Percentiles rank a stretch among this genome's conserved stretches.
phyloP scores from a whole-genome alignment of 2,797 vertebrate species.

The Holocentrus rufus region DNA sequence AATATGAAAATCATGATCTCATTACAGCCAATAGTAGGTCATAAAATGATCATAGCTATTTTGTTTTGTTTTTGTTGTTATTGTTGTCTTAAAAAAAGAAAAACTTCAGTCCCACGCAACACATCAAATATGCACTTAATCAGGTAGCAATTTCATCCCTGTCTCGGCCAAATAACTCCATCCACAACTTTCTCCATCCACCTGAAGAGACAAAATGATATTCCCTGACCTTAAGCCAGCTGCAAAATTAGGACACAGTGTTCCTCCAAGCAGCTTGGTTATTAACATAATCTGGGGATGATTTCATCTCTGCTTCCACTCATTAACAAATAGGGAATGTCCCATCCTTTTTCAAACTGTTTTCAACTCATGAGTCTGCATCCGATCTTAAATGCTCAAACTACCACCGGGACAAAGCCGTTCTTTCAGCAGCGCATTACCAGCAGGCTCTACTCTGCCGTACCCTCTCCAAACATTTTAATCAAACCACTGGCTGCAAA shows the following conservation, averaged over 20 bases:
- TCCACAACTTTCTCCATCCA: slow-evolving; percentile 29
- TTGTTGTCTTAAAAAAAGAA: too few relatives aligned
- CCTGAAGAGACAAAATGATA: slow-evolving; percentile 36
- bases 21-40: neutral
- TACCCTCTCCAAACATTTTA: slow-evolving; percentile 1
- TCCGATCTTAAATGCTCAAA: slow-evolving; percentile 19
- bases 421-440: slow-evolving; percentile 26
- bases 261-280: slow-evolving; percentile 37
- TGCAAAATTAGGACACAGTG: slow-evolving; percentile 34
- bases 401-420: slow-evolving; percentile 25
- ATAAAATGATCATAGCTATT: neutral
- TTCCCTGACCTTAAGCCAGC: slow-evolving; percentile 35
- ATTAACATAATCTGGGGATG: slow-evolving; percentile 38
- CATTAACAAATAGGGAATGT: slow-evolving; percentile 46
- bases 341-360: neutral
- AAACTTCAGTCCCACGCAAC: too few relatives aligned
- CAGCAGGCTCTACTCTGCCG: neutral
- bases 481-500: slow-evolving; percentile 12
- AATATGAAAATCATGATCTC: neutral
- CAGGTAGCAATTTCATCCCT: neutral
- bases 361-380: slow-evolving; percentile 7
- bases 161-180: slow-evolving; percentile 21
- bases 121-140: neutral
- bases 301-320: slow-evolving; percentile 44
- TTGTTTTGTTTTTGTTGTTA: too few relatives aligned